Base-by-base conservation (phyloP, 2,113 vertebrate species). In the Xiphorhynchus elegans region DNA sequence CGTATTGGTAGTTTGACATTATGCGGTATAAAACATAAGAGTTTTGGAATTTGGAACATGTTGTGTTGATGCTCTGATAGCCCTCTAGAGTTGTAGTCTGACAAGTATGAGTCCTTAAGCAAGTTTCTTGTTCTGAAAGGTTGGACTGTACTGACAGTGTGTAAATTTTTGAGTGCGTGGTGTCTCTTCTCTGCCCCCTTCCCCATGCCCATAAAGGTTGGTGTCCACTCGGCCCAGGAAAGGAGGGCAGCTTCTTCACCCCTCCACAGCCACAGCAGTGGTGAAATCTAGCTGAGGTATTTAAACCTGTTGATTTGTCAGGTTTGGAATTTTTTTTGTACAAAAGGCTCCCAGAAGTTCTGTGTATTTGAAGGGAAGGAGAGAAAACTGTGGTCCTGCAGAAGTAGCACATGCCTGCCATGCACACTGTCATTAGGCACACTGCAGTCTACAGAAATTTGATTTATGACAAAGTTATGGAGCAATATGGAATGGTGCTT, bases 391-490 rank as follows among this genome's bases (percentile, higher is more conserved):
- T 14, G 50, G 12, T 20, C 24, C n/a, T 88, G 66, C 33, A 29
- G 46, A 58, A 37, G 40, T 3, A 47, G 6, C 53, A 21, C 3
- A 1, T 1, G 2, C 33, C 24, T 35, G 46, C 52, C 7, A 1
- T 31, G 42, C 3, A 4, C 7, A 39, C 68, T 81, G 47, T 81
- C 21, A 20, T n/a, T 31, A 76, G 31, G 31, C n/a, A 28, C 3
- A 1, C 23, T 69, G 40, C 60, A 26, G 49, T 47, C 44, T 84
- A 42, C n/a, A 80, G 44, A 76, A 90, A 47, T 39, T 56, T 13
- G 16, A 9, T 62, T 70, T 50, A 18, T 49, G 37, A 33, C n/a
- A 62, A 63, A 37, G 46, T n/a, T 93, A 56, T 0, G 0, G 49
- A 52, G 24, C 46, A 37, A 33, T 47, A 69, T 0, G 2, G 26